Evolutionary conservation across 2,113 vertebrate species (phyloP), one percentile per base, ranked within the genome.

Genomic region (Hemibagrus wyckioides): DNA sequence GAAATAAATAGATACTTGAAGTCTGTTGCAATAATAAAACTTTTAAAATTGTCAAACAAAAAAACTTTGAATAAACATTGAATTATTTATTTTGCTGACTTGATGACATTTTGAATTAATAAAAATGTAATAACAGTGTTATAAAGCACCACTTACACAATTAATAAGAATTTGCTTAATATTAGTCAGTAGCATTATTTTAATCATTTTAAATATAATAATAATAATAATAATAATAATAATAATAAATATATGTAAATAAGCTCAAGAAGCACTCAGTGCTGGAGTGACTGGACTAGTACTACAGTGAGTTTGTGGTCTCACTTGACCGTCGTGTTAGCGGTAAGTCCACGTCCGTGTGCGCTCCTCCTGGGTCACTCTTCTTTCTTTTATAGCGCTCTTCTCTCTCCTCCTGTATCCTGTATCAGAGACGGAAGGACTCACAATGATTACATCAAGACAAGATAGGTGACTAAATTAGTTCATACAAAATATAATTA

Each of bases 331-430:
- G 93, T 41, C 94, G 93, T 21, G 93, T 91, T 85, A 93, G 82
- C 0, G 93, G 90, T n/a, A 92, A 36, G 57, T 95, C 94, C 83
- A 94, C 54, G 80, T 95, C 94, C 85, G 91, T 91, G 36, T 73
- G 90, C 67, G 83, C 84, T 15, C 89, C 91, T 50, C 89, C 92
- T 30, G 93, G 86, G 82, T 96, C 94, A 84, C 88, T 92, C 88
- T 92, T 96, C 92, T 96, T 96, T 86, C 93, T 92, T 83, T 95
- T 96, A 90, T 95, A 82, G 67, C 95, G 92, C 89, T 96, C 96
- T 56, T 96, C 96, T 5, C 95, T 94, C 89, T 96, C 95, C 83
- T 96, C 96, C 88, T 96, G 96, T 90, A 96, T 96, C 90, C 96
- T 96, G 88, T 36, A 48, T 57, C 6, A 84, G 3, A 54, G 2